Base-by-base conservation (phyloP, 92 coral and sea anemone genomes). In the Heteractis magnifica region DNA sequence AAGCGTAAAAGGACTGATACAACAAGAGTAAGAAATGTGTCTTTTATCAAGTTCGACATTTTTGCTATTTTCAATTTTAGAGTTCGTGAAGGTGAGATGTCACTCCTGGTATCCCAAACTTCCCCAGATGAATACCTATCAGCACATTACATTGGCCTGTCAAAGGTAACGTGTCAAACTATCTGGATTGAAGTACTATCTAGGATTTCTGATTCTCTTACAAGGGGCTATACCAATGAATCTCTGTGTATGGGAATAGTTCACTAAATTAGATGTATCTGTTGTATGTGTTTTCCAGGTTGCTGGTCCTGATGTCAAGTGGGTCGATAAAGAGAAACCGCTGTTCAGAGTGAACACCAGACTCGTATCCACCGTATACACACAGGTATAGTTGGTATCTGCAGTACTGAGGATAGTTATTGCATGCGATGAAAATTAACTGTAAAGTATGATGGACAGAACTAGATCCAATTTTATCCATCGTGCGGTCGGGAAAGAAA, bases 321-420 rank as follows among this genome's bases (percentile, higher is more conserved):
- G 99, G 99, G 98, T 96, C 48, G 99, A 96, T 72, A 92, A 91
- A 44, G 98, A 94, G 44, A 96, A 94, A 72, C 94, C 99, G 12
- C 83, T 96, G 77, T 89, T 94, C 41, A 92, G 90, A 79, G 86
- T 94, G 78, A 88, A 88, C 75, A 93, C 91, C 50, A 92, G 84
- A 65, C 92, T 96, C n/a, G 96, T 94, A 12, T 96, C 99, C 55
- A 96, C 99, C 26, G 93, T 91, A 51, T 91, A 96, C 81, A 92
- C 94, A 34, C 96, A 92, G 98, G 99, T 96, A 56, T 14, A 60
- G 18, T 8, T 62, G 70, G 70, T 18, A 18, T 34, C 44, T 34
- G 59, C 1, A 8, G 59, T 9, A 55, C 59, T 55, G 14, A 55
- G 59, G 59, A 13, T 34, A 34, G 44, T 34, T n/a, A 20, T 62